Conservation (phyloP, 1,140 invertebrate species). For the Drosophila ironensis region DNA sequence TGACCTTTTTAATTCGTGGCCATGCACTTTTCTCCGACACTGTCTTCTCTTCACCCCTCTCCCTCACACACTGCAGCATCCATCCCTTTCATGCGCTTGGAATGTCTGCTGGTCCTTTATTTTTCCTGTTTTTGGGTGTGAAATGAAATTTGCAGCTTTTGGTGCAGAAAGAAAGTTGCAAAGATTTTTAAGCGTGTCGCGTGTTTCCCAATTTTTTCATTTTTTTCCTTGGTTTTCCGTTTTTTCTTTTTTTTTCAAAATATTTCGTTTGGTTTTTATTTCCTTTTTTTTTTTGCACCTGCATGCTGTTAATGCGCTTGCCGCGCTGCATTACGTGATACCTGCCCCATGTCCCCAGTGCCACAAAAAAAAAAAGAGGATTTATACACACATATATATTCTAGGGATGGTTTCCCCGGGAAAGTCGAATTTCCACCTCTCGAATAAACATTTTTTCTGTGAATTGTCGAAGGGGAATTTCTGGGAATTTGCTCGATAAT, state of each 20-base stretch:
- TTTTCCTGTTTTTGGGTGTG: conserved; percentile 68
- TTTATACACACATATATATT: background rate
- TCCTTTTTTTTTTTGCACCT: background rate
- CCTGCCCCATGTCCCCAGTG: conserved; percentile 28
- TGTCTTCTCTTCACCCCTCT: background rate
- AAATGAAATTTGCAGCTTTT: conserved; percentile 76
- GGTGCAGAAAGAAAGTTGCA: conserved; percentile 74
- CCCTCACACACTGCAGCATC: background rate
- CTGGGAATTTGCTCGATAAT: too few relatives aligned
- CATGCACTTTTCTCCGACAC: conserved; percentile 59
- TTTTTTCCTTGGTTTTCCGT: too few relatives aligned
- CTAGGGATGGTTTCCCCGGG: too few relatives aligned
- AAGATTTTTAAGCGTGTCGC: conserved; percentile 75
- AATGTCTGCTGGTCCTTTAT: conserved; percentile 27
- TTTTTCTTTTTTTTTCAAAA: background rate
- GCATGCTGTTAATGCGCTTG: conserved; percentile 56
- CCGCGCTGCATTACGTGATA: conserved; percentile 59
- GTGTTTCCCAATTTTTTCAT: conserved; percentile 20
- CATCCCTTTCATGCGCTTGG: conserved; percentile 16
- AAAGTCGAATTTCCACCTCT: too few relatives aligned
- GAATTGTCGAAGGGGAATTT: too few relatives aligned
- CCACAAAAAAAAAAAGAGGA: background rate
- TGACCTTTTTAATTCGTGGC: conserved; percentile 79
- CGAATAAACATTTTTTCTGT: too few relatives aligned
- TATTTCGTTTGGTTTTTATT: conserved; percentile 16